Conservation (phyloP, 2,888 invertebrate species). For the Rotaria sp. region DNA sequence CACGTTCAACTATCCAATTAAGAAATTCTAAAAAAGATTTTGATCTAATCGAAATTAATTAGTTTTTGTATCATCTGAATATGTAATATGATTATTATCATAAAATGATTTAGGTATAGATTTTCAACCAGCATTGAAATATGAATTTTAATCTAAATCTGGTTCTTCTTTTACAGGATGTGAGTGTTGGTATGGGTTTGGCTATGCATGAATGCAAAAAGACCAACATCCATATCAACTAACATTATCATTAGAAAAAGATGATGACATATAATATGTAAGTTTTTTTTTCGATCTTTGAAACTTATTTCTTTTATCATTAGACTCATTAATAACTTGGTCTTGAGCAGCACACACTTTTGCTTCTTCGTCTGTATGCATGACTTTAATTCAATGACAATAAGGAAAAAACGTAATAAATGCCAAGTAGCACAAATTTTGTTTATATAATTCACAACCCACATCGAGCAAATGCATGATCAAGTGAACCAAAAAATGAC, state of each 20-base stretch:
- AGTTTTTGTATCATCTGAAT: constrained; percentile 68
- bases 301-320: constrained; percentile 76
- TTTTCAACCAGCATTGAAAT: constrained; percentile 92
- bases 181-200: no score
- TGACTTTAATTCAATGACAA: constrained; percentile 78
- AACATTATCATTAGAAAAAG: constrained; percentile 84
- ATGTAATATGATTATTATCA: constrained; percentile 68
- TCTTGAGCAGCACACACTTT: constrained; percentile 86
- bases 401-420: constrained; percentile 82
- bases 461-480: constrained; percentile 65
- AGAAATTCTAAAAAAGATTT: constrained; percentile 86
- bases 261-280: constrained; percentile 80
- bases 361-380: constrained; percentile 87
- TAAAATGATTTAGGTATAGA: constrained; percentile 64
- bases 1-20: constrained; percentile 84
- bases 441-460: constrained; percentile 78
- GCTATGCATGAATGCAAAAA: no score
- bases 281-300: constrained; percentile 90
- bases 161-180: constrained; percentile 70
- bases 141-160: constrained; percentile 92
- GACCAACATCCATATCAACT: no score
- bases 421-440: constrained; percentile 98
- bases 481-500: constrained; percentile 74
- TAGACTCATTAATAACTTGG: constrained; percentile 64
- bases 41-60: constrained; percentile 90